Percentiles rank a stretch among this genome's conserved stretches.
Evolutionary conservation across 2,113 vertebrate genomes (phyloP).

Genomic region (Eclectus roratus): DNA sequence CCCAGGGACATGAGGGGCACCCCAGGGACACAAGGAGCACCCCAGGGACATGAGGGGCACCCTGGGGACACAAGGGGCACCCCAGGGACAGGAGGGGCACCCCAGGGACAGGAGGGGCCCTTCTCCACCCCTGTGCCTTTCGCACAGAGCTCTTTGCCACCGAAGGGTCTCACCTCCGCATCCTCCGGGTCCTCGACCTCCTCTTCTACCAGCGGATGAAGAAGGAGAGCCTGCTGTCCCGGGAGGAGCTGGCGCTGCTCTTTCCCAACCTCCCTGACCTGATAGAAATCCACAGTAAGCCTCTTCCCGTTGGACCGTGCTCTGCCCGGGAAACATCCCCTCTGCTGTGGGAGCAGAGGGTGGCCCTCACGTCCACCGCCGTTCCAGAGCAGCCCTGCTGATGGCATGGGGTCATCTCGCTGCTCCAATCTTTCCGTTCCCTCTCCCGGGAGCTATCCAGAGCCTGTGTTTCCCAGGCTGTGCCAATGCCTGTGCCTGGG

Average conservation of each 20-base stretch:
- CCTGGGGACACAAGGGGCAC: rapidly evolving
- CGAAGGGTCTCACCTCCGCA: conserved; percentile 87
- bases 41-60: too few species aligned
- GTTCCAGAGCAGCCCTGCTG: neutral
- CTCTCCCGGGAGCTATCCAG: neutral
- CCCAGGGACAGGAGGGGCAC: rapidly evolving
- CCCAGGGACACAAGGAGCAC: rapidly evolving
- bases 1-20: too few species aligned
- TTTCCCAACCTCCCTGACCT: conserved; percentile 92
- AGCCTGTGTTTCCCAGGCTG: neutral
- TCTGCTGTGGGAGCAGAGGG: neutral
- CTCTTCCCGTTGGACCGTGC: rapidly evolving
- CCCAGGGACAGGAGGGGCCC: rapidly evolving
- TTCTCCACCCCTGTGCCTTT: neutral
- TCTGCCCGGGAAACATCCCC: neutral
- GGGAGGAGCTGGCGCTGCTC: conserved; percentile 86
- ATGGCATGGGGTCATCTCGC: rapidly evolving
- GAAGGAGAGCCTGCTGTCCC: conserved; percentile 77
- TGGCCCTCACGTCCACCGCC: rapidly evolving
- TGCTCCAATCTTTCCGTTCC: rapidly evolving
- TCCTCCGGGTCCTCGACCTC: conserved; percentile 86
- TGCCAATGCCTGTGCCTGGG: neutral
- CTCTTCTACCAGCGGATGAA: conserved; percentile 90
- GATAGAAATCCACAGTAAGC: conserved; percentile 89
- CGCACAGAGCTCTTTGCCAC: conserved; percentile 88